Evolutionary conservation across 2,888 invertebrate genomes (phyloP).

Genomic region (Philereme vetulata): DNA sequence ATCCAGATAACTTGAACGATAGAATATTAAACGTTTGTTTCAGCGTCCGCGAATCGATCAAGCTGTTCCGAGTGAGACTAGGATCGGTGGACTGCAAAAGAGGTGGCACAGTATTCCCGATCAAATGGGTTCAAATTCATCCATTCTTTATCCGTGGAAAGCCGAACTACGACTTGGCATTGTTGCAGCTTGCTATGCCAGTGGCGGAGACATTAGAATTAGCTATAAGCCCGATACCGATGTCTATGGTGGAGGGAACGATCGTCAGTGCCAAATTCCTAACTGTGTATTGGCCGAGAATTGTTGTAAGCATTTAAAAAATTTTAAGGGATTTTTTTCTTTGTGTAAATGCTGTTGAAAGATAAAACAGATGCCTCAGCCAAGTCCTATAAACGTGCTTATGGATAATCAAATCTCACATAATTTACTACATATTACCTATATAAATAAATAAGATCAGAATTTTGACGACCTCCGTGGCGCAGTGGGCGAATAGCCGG

Average conservation of each 20-base stretch:
- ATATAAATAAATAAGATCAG: no score
- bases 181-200: constrained; percentile 53
- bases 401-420: no score
- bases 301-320: constrained; percentile 60
- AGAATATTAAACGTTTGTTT: constrained; percentile 29
- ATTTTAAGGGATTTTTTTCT: no score
- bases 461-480: no score
- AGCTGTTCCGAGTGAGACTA: constrained; percentile 60
- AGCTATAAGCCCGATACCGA: constrained; percentile 53
- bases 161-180: constrained; percentile 61
- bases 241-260: constrained; percentile 50
- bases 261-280: constrained; percentile 62
- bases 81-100: constrained; percentile 70
- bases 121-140: constrained; percentile 59
- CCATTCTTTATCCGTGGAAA: constrained; percentile 52
- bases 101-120: constrained; percentile 56
- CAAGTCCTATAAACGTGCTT: no score
- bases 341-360: no score
- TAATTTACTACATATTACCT: no score
- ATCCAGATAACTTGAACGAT: no score
- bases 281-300: constrained; percentile 69
- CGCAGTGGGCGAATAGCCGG: no score
- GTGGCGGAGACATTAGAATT: constrained; percentile 45
- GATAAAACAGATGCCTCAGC: no score
- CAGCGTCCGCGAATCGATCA: constrained; percentile 68